These are phyloP conservation scores for Limosa lapponica DNA, from an alignment of 2,797 vertebrate genomes.

Conservation along the genomic window DNA sequence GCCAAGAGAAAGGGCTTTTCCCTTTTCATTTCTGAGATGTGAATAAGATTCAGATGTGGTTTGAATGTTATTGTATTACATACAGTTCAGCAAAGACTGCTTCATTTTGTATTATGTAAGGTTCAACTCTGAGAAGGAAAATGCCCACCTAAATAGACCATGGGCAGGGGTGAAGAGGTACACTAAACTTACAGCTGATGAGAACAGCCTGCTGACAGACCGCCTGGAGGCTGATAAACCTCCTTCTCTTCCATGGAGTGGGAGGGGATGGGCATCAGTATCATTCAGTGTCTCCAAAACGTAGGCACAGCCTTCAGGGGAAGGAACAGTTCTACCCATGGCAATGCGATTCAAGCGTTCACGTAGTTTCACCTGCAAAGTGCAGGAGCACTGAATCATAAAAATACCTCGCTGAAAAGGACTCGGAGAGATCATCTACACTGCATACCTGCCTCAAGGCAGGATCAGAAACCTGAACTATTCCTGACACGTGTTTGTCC, in stretches of 20 bases:
- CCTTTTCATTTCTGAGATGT: background rate
- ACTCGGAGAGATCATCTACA: background rate
- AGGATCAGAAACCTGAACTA: background rate
- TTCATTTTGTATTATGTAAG: conserved; percentile 15
- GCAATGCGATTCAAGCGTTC: background rate
- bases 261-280: background rate
- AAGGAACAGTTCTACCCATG: background rate
- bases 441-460: background rate
- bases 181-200: background rate
- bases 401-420: background rate
- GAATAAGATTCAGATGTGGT: conserved; percentile 47
- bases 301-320: background rate
- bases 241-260: background rate
- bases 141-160: conserved; percentile 24
- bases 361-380: background rate
- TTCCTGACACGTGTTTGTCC: background rate
- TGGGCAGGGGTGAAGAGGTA: background rate
- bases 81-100: background rate
- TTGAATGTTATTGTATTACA: background rate
- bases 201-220: conserved; percentile 15
- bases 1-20: conserved; percentile 42
- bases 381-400: background rate
- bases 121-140: conserved; percentile 7
- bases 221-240: background rate
- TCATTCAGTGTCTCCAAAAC: background rate